Percentiles rank a stretch among this genome's conserved stretches.
Evolutionary conservation across 2,888 invertebrate species (phyloP).

Genomic region (Malacosoma neustria): DNA sequence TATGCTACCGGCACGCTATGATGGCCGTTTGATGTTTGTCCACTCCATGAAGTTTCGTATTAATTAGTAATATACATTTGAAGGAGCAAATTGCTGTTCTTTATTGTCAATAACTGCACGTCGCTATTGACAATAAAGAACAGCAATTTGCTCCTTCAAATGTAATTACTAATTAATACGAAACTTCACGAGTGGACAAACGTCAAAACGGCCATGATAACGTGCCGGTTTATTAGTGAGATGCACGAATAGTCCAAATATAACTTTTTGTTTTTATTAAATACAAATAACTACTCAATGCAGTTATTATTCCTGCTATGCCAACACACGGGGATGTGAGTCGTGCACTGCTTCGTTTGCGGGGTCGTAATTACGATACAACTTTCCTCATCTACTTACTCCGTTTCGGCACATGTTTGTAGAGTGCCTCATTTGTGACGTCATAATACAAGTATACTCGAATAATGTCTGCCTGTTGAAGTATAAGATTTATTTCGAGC

Average conservation of each 20-base stretch:
- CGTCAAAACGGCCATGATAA: background rate
- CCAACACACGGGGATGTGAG: background rate
- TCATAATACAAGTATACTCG: no score
- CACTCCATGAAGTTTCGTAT: no score
- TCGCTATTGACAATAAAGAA: no score
- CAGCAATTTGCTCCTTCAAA: no score
- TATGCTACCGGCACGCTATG: no score
- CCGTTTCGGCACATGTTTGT: background rate
- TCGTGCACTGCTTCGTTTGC: conserved; percentile 16
- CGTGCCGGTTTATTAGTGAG: background rate
- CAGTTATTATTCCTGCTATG: background rate
- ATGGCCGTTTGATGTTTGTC: no score
- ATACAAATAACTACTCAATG: background rate
- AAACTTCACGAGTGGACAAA: background rate
- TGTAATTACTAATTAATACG: background rate
- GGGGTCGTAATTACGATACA: conserved; percentile 19
- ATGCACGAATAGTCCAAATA: background rate
- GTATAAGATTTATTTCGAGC: no score
- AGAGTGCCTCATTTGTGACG: no score
- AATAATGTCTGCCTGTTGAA: no score
- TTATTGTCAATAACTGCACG: no score
- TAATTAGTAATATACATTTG: no score
- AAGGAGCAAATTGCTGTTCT: no score
- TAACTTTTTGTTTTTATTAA: background rate
- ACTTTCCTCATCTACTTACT: conserved; percentile 5